Base-by-base conservation (phyloP, 2,888 invertebrate species). In the Nemotelus nigrinus region DNA sequence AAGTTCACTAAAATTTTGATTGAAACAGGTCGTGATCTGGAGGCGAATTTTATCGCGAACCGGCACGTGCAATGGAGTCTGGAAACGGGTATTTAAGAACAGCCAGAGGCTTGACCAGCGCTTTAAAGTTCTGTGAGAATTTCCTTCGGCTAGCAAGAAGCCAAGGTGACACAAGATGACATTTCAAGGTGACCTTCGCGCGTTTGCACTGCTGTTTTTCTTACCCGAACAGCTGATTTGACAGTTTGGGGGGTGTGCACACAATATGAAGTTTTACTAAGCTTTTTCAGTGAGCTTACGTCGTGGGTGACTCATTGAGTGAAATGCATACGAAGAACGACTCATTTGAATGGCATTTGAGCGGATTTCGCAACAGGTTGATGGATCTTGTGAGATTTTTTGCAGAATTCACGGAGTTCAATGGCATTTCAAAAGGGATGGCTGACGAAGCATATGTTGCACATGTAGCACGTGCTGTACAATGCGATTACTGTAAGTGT, bases 111-210 rank as follows among this genome's bases (percentile, higher is more conserved):
- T 47, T 57, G 57, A 58, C 45, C 58, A 58, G 44, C 25, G 45
- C 41, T 58, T 44, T 45, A 47, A 72, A 58, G 72, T 58, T 67
- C 67, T 67, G n/a, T n/a, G 58, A 72, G 58, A 72, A 68, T n/a
- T 44, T 71, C 57, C 58, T 58, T 58, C 58, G 44, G 44, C 44
- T 8, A 57, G 10, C 47, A 58, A 58, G 45, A 58, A 77, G 78
- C 81, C 83, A 84, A 84, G 84, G 84, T 84, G 84, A 84, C 84
- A 84, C 83, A 82, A 82, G 84, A 84, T 85, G 85, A 84, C 85
- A 83, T 85, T 83, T 85, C 86, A 87, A 87, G 87, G 87, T 87
- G 87, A 87, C 86, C 86, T 86, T 75, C 64, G 43, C n/a, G 58
- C 57, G 44, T 45, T 70, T 70, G 39, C 41, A 53, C 43, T 10